These are phyloP conservation scores for Dysidea cf. avara DNA, from an alignment of 37 sponge, comb jelly and placozoan species.

Conservation along the genomic window DNA sequence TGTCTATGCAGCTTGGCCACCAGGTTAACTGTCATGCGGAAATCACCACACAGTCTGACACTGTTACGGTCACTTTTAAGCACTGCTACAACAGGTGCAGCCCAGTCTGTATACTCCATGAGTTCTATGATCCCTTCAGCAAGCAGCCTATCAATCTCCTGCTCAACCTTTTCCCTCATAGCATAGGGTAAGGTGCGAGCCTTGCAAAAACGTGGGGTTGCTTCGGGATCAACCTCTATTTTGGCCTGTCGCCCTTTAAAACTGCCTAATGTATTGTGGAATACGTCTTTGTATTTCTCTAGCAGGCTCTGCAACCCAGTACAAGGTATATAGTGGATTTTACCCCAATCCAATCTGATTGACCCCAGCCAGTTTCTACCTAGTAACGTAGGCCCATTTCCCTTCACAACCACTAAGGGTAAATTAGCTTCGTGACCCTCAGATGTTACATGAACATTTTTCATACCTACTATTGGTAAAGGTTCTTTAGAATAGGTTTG, in stretches of 20 bases:
- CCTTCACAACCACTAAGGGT: constrained; percentile 7
- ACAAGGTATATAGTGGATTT: too few species aligned
- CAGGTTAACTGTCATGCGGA: constrained; percentile 6
- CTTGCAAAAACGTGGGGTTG: constrained; percentile 18
- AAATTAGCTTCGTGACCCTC: constrained; percentile 3
- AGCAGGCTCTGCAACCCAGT: background rate
- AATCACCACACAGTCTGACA: constrained; percentile 14
- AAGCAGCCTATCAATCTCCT: constrained; percentile 17
- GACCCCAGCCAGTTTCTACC: constrained; percentile 11
- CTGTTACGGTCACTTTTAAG: background rate
- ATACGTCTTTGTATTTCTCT: constrained; percentile 5
- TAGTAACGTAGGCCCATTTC: constrained; percentile 4
- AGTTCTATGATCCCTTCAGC: too few species aligned
- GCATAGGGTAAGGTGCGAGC: constrained; percentile 23
- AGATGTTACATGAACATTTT: constrained; percentile 3
- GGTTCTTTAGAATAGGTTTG: constrained; percentile 1
- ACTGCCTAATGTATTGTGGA: constrained; percentile 13
- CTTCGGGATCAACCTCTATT: constrained; percentile 5
- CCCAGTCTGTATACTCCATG: too few species aligned
- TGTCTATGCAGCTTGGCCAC: constrained; percentile 15
- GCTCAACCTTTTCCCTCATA: constrained; percentile 1
- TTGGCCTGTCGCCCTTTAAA: constrained; percentile 21
- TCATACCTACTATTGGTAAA: background rate
- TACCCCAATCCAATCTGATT: background rate
- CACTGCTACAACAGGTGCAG: too few species aligned